These are phyloP conservation scores for Mesorhabditis belari DNA, from an alignment of 2,888 invertebrate species.

Conservation along the genomic window DNA sequence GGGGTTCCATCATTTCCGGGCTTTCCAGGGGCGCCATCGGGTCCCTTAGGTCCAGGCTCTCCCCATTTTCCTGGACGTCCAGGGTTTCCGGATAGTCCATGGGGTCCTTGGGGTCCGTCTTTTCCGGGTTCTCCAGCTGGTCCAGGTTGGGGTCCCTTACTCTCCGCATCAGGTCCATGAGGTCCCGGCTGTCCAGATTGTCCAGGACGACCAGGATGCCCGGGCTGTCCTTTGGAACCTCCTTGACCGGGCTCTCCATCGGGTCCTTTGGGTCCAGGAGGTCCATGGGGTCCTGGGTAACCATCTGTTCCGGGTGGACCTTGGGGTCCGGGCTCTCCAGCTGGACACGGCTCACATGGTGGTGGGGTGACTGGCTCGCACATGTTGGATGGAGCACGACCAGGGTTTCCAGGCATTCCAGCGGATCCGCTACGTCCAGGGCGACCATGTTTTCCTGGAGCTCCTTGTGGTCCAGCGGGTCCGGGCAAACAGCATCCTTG, in stretches of 20 bases:
- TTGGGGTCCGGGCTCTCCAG: slow-evolving; percentile 16
- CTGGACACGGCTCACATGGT: not conserved
- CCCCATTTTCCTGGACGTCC: slow-evolving; percentile 8
- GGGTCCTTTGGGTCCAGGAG: slow-evolving; percentile 19
- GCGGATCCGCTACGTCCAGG: not conserved
- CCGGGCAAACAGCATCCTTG: not conserved
- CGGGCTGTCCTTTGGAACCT: slow-evolving; percentile 16
- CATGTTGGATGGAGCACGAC: not conserved
- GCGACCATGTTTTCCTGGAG: not conserved
- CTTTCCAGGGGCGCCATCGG: slow-evolving; percentile 6
- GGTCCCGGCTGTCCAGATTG: slow-evolving; percentile 16
- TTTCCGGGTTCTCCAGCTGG: slow-evolving; percentile 16
- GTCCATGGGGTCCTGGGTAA: slow-evolving; percentile 10
- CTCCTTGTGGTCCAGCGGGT: not conserved
- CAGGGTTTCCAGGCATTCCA: not conserved
- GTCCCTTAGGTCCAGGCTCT: slow-evolving; percentile 7
- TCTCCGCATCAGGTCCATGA: slow-evolving; percentile 9
- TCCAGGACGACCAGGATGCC: slow-evolving; percentile 13
- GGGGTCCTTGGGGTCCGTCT: slow-evolving; percentile 19
- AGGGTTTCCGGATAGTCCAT: slow-evolving; percentile 22
- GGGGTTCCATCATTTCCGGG: not conserved
- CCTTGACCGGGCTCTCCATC: slow-evolving; percentile 11
- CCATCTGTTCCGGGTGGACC: slow-evolving; percentile 9
- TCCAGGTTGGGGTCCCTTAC: slow-evolving; percentile 13
- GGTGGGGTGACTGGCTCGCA: not conserved